Evolutionary conservation across 2,888 invertebrate genomes (phyloP), one percentile per base, ranked within the genome.

Genomic region (Apeira syringaria): DNA sequence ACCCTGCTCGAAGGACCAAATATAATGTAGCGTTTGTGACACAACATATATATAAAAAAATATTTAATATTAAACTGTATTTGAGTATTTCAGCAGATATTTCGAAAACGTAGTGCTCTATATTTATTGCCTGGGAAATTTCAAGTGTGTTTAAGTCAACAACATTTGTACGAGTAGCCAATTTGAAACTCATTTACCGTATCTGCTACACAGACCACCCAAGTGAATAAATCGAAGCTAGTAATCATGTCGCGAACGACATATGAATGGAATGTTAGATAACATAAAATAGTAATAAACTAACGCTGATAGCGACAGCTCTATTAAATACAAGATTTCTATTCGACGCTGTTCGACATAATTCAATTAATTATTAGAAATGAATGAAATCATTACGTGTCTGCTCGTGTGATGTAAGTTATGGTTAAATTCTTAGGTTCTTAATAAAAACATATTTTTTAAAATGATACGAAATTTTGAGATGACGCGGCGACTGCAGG

Each of bases 181-280:
- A 20, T 5, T 7, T 7, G 7, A 7, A 7, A 1, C 15, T 3
- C 3, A 15, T 3, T 2, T 15, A 20, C 7, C 27, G 7, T 10
- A 18, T 29, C n/a, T n/a, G n/a, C n/a, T n/a, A n/a, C n/a, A n/a
- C n/a, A 31, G 45, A 52, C 52, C 52, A 55, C 51, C 48, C 47
- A 50, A 15, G 30, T 20, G 12, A 17, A 6, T 4, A n/a, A 39
- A 45, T 33, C 32, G n/a, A 27, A 37, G 39, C n/a, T 35, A 22
- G 9, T 45, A 45, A 48, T 40, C 11, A 42, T 38, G 5, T 20
- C 27, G 36, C 37, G 34, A 40, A 37, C 44, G 30, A 37, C 39
- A 18, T 11, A 39, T 50, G 50, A 50, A 56, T 50, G 58, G 54
- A 55, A 59, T 56, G 56, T 40, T 47, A 50, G 32, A 45, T 40